Base-by-base conservation (phyloP, 92 coral and sea anemone species). In the Porites cylindrica region DNA sequence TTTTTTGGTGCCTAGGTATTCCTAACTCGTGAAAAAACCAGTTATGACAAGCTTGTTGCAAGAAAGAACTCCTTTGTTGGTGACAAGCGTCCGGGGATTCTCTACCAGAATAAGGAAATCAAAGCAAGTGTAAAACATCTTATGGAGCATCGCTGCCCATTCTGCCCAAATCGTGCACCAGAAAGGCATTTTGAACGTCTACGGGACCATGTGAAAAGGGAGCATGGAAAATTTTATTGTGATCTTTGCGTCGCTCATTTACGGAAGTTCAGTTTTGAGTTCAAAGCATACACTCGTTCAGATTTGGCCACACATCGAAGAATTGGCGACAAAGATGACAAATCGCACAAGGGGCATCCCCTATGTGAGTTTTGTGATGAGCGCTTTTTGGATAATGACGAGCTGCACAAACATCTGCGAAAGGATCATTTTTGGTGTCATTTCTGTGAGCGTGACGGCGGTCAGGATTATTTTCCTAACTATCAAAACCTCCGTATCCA, bases 341-440 rank as follows among this genome's bases (percentile, higher is more conserved):
- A 79, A 51, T 94, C 99, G 1, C 94, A 97, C 51, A 96, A 94
- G 82, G 99, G 99, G 13, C 99, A 97, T 83, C 99, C 99, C 58
- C 81, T 90, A 11, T 97, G 99, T 84, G 85, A 92, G 66, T 97
- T 97, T 79, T 97, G 99, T 85, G 98, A 95, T 50, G 82, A 92
- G 11, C 96, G 98, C 18, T 95, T 85, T 75, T 93, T 97, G 21
- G 99, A 97, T 81, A 94, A 93, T 82, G 99, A 97, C 73, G 98
- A 95, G 51, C 90, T 97, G 50, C 96, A 95, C 83, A 67, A 82
- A 19, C 99, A 97, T 76, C 83, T 97, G 19, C 98, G 99, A 9
- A 95, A 90, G 85, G 90, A 93, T 85, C 99, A 97, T 79, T 97
- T 95, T 72, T 95, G 98, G 93, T 97, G 99, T 85, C 99, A 97